Base-by-base conservation (phyloP, 1,140 invertebrate species). In the Cotesia typhae region DNA sequence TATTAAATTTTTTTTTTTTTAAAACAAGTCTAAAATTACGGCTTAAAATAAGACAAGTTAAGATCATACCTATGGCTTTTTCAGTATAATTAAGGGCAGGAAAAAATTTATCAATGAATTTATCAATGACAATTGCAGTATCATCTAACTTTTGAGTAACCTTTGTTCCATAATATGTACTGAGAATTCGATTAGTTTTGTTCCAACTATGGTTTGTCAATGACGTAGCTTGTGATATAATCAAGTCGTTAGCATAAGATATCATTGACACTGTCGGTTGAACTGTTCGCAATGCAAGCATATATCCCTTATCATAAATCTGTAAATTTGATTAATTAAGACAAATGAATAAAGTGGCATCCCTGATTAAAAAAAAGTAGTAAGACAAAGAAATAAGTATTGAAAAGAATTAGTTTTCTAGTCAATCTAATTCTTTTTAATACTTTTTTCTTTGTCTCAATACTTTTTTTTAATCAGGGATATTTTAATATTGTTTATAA, bases 121-220 rank as follows among this genome's bases (percentile, higher is more conserved):
- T 89, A 84, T 92, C 90, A 6, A 91, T 89, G 55, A 90, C 79
- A 1, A 84, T 84, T 37, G 89, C 90, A 35, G 90, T 91, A 0
- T 81, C 88, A 74, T 92, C 92, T 9, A 92, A 87, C 41, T 90
- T 84, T 64, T 88, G 86, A 2, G 92, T 84, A 1, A 91, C 91
- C 70, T 88, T 88, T 74, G 86, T 90, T 3, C 92, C 92, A 80
- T 91, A 92, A 37, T 90, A 88, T 10, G 91, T 91, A 14, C 88
- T 88, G 63, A 93, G 84, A 17, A 93, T 86, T 70, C 91, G 88
- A 81, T 93, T 93, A 4, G 91, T 90, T 77, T 91, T 92, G 63
- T 89, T 88, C 91, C 91, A 92, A 52, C 91, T 91, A 1, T 90
- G 81, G 75, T 92, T 90, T 82, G 90, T 91, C 3, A 92, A 82